Percentiles rank a stretch among this genome's conserved stretches.
Conservation (phyloP, 2,797 vertebrate species). For the Clarias pachynema region DNA sequence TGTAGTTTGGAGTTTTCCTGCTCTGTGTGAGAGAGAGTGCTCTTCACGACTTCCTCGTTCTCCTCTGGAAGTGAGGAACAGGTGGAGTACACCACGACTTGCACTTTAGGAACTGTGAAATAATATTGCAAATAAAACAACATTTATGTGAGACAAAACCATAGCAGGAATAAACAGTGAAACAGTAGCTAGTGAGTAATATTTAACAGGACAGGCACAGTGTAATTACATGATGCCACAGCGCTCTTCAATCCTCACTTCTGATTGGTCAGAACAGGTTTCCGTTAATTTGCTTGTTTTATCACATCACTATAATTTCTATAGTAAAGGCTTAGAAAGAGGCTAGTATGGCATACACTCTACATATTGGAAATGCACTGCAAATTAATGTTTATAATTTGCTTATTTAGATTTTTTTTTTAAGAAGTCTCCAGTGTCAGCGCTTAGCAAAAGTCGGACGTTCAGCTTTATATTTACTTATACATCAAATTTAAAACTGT, state of each 20-base stretch:
- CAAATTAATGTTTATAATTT: not conserved
- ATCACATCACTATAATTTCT: not conserved
- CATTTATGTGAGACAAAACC: not conserved
- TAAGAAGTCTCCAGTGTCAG: not conserved
- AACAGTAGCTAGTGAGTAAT: not conserved
- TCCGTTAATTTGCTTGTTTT: not conserved
- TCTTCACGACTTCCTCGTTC: constrained; percentile 83
- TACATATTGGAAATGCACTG: not conserved
- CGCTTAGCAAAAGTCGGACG: not conserved
- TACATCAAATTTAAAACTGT: not conserved
- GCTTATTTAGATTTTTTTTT: not conserved
- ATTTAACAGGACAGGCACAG: not conserved
- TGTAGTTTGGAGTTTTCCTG: constrained; percentile 66
- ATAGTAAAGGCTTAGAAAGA: not conserved
- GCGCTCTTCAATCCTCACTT: not conserved
- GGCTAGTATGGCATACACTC: not conserved
- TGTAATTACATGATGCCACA: not conserved
- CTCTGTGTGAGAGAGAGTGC: constrained; percentile 74
- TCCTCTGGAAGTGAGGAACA: constrained; percentile 85
- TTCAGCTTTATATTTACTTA: not conserved
- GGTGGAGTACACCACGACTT: constrained; percentile 85
- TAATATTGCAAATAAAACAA: not conserved
- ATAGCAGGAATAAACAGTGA: not conserved
- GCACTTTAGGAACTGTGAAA: constrained; percentile 61
- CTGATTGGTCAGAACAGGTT: constrained; percentile 4